Evolutionary conservation across 2,113 vertebrate genomes (phyloP), one percentile per base, ranked within the genome.

Genomic region (Cyprinodon variegatus): DNA sequence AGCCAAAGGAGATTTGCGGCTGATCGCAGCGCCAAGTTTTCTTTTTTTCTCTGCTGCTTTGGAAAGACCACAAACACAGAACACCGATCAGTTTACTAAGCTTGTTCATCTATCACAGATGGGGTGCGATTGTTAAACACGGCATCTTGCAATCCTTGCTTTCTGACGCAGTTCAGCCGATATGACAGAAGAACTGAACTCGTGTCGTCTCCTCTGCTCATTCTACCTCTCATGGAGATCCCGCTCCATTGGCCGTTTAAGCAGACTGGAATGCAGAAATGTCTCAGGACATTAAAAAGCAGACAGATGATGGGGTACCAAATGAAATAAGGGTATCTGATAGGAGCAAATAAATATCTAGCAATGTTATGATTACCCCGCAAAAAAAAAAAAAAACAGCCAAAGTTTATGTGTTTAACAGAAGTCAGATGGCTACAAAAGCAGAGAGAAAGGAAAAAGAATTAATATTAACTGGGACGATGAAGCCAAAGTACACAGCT

Each of bases 261-360:
- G 71, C 77, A 77, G 50, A 76, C 70, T 83, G 88, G 88, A 91
- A 92, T 87, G 89, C 84, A 85, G 60, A 72, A 50, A 67, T 61
- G 40, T 46, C 57, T 11, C 61, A 37, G 7, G 4, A 64, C 53
- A 43, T 43, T 38, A 43, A 48, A 67, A 72, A 64, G 60, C 11
- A 22, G 60, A 38, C 57, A 70, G 79, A 45, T 62, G 46, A 64
- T 62, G 29, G n/a, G 60, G 22, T 61, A 20, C 60, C 62, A 60
- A 65, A 46, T 37, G 43, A 69, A 79, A 74, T 53, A 83, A 86
- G 74, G 81, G 77, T 70, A 70, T 62, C 75, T 78, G 75, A 83
- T 59, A 78, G 13, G 40, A 81, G 71, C n/a, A 61, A 38, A 75
- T 63, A 78, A 77, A 77, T 59, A 79, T 74, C 83, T 15, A 57